A percentile compares a stretch with the other conserved stretches of the same genome.
Conservation (phyloP, 2,797 vertebrate genomes). For the Tokudaia tokunoshimensis region DNA sequence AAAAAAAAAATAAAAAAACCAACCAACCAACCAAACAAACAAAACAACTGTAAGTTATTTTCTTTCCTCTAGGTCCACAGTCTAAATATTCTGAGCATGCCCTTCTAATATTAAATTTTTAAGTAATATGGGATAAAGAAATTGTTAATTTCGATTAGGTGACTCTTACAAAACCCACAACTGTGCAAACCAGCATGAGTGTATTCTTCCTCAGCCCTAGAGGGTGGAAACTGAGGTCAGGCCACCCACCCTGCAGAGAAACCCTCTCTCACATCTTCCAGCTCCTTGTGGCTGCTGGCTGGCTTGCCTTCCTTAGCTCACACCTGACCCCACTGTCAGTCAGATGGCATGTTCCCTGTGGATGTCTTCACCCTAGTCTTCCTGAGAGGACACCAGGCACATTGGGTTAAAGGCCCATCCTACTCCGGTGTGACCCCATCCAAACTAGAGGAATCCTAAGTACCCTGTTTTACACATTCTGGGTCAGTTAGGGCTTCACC, state of each 20-base stretch:
- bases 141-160: background rate
- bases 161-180: background rate
- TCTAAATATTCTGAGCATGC: slow-evolving; percentile 13
- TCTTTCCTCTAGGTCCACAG: background rate
- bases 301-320: background rate
- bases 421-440: background rate
- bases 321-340: rapidly evolving
- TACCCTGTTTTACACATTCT: background rate
- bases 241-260: too few relatives aligned
- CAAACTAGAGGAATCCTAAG: background rate
- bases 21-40: too few relatives aligned
- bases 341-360: background rate
- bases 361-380: background rate
- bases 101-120: slow-evolving; percentile 8
- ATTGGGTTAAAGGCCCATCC: background rate
- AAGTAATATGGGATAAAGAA: slow-evolving; percentile 32
- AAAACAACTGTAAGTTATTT: background rate
- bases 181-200: background rate
- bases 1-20: slow-evolving; percentile 14
- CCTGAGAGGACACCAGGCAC: background rate
- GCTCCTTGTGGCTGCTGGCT: too few relatives aligned
- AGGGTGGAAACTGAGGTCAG: background rate
- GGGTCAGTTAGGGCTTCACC: background rate
- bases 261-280: background rate
- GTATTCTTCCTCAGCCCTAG: background rate